Base-by-base conservation (phyloP, 2,888 invertebrate species). In the Mesoligia furuncula region DNA sequence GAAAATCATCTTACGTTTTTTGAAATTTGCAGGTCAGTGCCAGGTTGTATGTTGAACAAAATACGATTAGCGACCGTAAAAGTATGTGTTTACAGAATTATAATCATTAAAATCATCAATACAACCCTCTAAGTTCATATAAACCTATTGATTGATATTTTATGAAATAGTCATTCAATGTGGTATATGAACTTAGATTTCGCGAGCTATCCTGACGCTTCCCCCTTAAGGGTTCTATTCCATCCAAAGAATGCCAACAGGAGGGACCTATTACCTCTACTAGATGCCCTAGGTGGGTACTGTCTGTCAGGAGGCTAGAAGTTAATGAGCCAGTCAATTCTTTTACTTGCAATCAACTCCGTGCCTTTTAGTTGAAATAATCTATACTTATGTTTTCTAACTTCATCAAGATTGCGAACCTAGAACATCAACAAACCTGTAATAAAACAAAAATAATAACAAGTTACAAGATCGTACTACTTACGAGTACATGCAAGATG, bases 401-500 rank as follows among this genome's bases (percentile, higher is more conserved):
- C 24, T 54, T 54, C 61, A 61, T 61, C 17, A 67, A 66, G 68
- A 76, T 73, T 9, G 11, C 5, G 51, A 51, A 17, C n/a, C 61
- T 54, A 62, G 36, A 54, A 61, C 36, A 69, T 57, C 51, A n/a
- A 59, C n/a, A 72, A 54, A 39, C 62, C 39, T 57, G n/a, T 66
- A 75, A 61, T 75, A 76, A 64, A 71, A 64, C 59, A 62, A 48
- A 65, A 68, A 65, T 77, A 86, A 71, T 69, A 64, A 66, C 71
- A 75, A 77, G 73, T 64, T 65, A n/a, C 31, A 66, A 45, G 54
- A 83, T 70, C 85, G 85, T 82, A 68, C 83, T 75, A 81, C 70
- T 80, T 77, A 59, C 66, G 48, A 77, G 80, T 85, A 75, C 68
- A 36, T 5, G 36, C 36, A 88, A 85, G 90, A 92, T 91, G 93